These are phyloP conservation scores for Zapornia atra DNA, from an alignment of 2,113 vertebrate species.

Conservation along the genomic window DNA sequence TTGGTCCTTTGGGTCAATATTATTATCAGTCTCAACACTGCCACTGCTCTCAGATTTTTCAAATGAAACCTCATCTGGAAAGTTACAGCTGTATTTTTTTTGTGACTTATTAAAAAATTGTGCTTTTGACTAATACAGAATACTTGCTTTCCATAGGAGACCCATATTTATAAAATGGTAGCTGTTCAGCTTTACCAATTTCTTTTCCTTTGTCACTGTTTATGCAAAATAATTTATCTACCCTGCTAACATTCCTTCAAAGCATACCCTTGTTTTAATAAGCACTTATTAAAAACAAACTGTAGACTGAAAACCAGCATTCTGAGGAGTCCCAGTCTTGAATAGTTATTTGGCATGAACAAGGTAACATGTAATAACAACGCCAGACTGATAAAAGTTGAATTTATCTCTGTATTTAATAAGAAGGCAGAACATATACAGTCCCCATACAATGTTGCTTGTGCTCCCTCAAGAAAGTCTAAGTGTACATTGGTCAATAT, in stretches of 20 bases:
- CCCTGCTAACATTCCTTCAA: background rate
- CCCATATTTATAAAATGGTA: background rate
- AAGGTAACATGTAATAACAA: background rate
- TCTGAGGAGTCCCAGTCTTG: background rate
- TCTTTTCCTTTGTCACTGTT: background rate
- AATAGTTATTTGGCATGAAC: background rate
- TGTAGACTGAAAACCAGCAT: background rate
- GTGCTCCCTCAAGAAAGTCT: background rate
- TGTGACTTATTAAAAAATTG: background rate
- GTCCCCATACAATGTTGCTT: background rate
- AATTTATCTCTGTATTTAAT: background rate
- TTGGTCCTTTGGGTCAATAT: background rate
- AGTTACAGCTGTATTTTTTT: background rate
- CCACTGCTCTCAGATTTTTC: background rate
- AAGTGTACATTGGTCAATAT: background rate
- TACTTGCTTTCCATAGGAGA: background rate
- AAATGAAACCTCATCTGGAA: background rate
- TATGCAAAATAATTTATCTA: background rate
- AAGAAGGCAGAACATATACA: background rate
- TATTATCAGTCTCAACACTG: background rate
- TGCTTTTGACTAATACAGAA: background rate
- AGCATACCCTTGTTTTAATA: background rate
- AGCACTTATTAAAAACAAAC: background rate
- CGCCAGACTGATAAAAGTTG: background rate
- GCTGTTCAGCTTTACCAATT: background rate